Conservation (phyloP, 2,888 invertebrate genomes). For the Escarpia spicata region DNA sequence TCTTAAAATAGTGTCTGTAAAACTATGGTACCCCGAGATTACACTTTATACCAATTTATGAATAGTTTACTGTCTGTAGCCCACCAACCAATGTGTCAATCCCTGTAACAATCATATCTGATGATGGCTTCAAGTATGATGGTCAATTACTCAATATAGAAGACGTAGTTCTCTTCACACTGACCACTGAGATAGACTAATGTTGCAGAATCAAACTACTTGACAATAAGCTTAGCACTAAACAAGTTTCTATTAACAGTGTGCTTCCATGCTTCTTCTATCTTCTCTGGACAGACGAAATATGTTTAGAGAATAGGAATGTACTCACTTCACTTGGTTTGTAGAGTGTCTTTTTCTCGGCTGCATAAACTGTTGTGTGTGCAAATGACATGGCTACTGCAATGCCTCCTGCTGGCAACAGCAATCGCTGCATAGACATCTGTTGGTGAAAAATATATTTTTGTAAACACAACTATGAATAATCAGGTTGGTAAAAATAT, state of each 20-base stretch:
- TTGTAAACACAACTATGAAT: background rate
- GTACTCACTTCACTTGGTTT: background rate
- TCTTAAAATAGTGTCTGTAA: too few species aligned
- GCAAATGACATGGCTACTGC: background rate
- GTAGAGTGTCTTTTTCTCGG: background rate
- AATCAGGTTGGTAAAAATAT: background rate
- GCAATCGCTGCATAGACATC: slow-evolving; percentile 4
- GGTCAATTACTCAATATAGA: too few species aligned
- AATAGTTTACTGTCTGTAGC: background rate
- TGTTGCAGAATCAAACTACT: too few species aligned
- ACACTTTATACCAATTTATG: background rate
- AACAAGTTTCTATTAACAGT: too few species aligned
- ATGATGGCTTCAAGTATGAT: too few species aligned
- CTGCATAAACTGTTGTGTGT: background rate
- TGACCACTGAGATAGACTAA: too few species aligned
- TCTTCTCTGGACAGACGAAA: too few species aligned
- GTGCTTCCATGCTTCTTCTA: too few species aligned
- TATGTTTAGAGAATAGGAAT: background rate
- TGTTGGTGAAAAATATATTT: background rate
- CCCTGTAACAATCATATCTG: too few species aligned
- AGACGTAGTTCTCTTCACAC: too few species aligned
- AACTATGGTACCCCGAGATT: too few species aligned
- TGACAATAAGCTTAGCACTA: too few species aligned
- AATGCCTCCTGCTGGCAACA: background rate
- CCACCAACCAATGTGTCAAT: background rate